Conservation (phyloP, 2,113 vertebrate species). For the Myodes glareolus region DNA sequence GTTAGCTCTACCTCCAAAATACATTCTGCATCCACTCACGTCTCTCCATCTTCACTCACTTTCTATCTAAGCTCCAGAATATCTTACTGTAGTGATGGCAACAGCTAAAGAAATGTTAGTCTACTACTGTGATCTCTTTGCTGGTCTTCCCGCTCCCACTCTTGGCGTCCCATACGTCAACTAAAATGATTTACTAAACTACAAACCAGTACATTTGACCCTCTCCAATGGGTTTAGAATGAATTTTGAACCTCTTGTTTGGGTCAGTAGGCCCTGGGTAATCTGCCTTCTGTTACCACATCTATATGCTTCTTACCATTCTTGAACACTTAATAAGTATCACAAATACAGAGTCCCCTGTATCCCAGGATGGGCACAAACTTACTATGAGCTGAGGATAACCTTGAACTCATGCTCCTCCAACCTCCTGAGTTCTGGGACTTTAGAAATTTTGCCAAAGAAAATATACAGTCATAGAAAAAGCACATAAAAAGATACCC, state of each 20-base stretch:
- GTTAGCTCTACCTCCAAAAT: not conserved
- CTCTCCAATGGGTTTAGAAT: not conserved
- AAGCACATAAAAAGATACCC: not conserved
- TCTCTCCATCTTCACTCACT: slow-evolving; percentile 20
- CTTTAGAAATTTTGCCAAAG: not conserved
- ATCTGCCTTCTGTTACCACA: not conserved
- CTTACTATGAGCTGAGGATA: not conserved
- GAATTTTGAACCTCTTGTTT: not conserved
- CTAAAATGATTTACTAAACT: not conserved
- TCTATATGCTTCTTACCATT: not conserved
- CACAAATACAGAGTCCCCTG: not conserved
- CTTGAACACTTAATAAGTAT: not conserved
- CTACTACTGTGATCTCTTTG: not conserved
- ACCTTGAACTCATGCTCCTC: not conserved
- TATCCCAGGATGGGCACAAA: not conserved
- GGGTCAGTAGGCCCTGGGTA: not conserved
- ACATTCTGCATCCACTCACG: not conserved
- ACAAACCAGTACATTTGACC: not conserved
- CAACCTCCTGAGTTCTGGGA: not conserved
- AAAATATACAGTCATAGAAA: not conserved
- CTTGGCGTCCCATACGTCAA: not conserved
- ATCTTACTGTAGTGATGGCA: not conserved
- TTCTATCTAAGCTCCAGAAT: not conserved
- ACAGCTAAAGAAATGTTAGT: not conserved
- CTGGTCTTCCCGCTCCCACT: not conserved